Conservation (phyloP, 2,797 vertebrate species). For the Rhinoraja longicauda region DNA sequence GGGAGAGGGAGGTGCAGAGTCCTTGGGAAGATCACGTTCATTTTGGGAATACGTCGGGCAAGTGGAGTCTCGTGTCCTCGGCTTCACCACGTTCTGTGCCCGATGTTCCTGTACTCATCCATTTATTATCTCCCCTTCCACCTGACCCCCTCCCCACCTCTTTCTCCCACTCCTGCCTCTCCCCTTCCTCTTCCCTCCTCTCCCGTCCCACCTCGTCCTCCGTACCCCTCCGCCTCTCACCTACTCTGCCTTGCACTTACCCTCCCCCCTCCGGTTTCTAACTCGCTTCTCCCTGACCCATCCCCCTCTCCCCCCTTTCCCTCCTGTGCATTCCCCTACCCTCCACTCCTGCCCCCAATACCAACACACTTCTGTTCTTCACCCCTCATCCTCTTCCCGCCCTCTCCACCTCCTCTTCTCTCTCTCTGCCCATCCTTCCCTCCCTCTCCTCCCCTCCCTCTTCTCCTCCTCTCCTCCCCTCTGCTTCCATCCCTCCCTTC, state of each 20-base stretch:
- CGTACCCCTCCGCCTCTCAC: neutral
- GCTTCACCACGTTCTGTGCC: too few species aligned
- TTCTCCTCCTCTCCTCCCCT: neutral
- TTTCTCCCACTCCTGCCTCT: neutral
- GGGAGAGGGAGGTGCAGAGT: neutral
- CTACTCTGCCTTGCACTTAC: too few species aligned
- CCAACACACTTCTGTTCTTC: too few species aligned
- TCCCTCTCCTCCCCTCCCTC: too few species aligned
- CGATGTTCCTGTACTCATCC: neutral
- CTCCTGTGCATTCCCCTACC: neutral
- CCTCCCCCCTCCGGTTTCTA: too few species aligned
- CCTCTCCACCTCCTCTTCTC: neutral
- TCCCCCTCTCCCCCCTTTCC: neutral
- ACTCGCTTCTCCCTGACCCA: neutral
- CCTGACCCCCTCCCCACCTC: neutral
- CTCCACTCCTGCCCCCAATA: neutral
- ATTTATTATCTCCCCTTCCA: neutral
- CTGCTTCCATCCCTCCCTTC: neutral
- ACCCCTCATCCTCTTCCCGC: too few species aligned
- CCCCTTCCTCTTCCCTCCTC: too few species aligned
- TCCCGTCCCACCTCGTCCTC: neutral
- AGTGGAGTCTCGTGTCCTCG: too few species aligned
- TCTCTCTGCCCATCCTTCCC: neutral
- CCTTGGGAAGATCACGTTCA: neutral
- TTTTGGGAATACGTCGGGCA: too few species aligned